These are phyloP conservation scores for Python bivittatus DNA, from an alignment of 2,113 vertebrate species.

Conservation along the genomic window DNA sequence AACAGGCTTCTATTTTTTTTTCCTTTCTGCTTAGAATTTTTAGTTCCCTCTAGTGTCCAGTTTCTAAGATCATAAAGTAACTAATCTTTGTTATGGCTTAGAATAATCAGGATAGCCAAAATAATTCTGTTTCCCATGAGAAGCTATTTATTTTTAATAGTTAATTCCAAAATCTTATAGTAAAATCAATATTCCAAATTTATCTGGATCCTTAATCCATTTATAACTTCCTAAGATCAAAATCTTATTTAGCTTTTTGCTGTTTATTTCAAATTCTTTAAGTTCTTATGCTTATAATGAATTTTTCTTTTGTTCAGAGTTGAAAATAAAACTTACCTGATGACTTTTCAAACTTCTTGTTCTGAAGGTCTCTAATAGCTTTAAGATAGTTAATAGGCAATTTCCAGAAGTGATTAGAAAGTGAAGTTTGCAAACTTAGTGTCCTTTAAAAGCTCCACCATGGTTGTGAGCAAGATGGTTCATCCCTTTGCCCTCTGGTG, in stretches of 20 bases:
- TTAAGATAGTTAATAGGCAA: not conserved
- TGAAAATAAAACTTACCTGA: not conserved
- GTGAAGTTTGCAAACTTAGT: not conserved
- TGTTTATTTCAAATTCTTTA: not conserved
- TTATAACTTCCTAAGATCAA: not conserved
- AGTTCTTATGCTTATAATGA: not conserved
- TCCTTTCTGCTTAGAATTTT: not conserved
- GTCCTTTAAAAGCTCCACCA: not conserved
- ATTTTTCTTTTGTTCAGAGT: not conserved
- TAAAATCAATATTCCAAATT: not conserved
- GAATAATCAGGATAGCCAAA: not conserved
- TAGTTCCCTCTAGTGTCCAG: not conserved
- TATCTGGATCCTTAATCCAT: not conserved
- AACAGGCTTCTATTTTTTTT: not conserved
- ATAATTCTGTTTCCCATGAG: not conserved
- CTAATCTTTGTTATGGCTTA: not conserved
- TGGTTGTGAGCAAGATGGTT: not conserved
- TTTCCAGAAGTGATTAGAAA: not conserved
- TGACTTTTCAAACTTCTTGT: not conserved
- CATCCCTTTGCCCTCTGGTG: not conserved
- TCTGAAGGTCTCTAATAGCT: not conserved
- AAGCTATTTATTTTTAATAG: not conserved
- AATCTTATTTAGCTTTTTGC: not conserved
- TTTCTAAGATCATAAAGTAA: not conserved
- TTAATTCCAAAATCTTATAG: not conserved